Evolutionary conservation across 2,888 invertebrate species (phyloP), one percentile per base, ranked within the genome.

Genomic region (Alcis repandata): DNA sequence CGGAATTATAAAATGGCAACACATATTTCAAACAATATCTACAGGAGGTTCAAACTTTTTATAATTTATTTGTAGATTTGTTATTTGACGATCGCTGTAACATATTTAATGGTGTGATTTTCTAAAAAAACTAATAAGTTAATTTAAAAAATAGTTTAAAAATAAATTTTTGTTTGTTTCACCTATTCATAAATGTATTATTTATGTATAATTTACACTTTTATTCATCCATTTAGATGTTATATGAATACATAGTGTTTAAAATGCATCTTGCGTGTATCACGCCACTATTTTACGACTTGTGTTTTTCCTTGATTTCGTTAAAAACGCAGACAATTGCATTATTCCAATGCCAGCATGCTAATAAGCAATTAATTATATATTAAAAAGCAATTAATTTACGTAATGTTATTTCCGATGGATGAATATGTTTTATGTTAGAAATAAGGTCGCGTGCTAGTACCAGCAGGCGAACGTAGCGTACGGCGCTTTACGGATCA

Each of bases 1-100:
- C 51, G 56, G 49, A 61, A 65, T 69, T 71, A 69, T 69, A 63
- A 68, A 72, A 73, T 70, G 63, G 54, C 63, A 67, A 60, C 27
- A 19, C 68, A 63, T 66, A 64, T 43, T 56, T 52, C 17, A 27
- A 57, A 22, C 13, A 9, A 3, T 17, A 10, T 13, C 17, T 59
- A 74, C 63, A 73, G 74, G 57, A 8, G 63, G 71, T 43, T 68
- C 9, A 1, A 33, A 17, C 46, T 6, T 46, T 49, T 22, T 46
- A 10, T 11, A 2, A 19, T 13, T 11, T 7, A 36, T 27, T n/a
- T 38, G 3, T 38, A 27, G 27, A 27, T 27, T 27, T 27, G 2
- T 4, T 2, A 27, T 27, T 27, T 2, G 6, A 27, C 27, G 6
- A 27, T 27, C 2, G 27, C 27, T 27, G 27, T 27, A 27, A 27